Base-by-base conservation (phyloP, 1,140 invertebrate species). In the Apis dorsata region DNA sequence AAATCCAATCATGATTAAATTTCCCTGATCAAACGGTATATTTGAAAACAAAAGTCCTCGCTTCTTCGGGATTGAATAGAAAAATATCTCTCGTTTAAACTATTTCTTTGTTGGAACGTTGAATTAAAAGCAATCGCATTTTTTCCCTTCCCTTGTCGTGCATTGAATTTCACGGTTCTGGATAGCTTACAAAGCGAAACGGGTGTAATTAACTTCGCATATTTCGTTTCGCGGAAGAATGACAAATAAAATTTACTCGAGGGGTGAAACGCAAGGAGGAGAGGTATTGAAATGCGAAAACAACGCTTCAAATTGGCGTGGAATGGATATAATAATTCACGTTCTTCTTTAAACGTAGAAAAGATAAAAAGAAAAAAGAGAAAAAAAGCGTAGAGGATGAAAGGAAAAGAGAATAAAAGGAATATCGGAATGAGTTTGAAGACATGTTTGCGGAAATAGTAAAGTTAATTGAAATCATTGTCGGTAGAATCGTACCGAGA, bases 201-300 rank as follows among this genome's bases (percentile, higher is more conserved):
- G 11, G 15, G 15, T n/a, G 17, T 19, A 51, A 63, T 62, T 24
- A 51, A 59, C 65, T 81, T 76, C 72, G 80, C 80, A 81, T 60
- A 81, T 51, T 81, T 69, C 60, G 80, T 73, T 34, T 44, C 15
- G 24, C 49, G n/a, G 44, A 24, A 55, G 21, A 68, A 44, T 68
- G 73, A 53, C 24, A 81, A 81, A 77, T 53, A 81, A 77, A 76
- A 81, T 68, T 59, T 60, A 24, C 7, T 81, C 28, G 44, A 19
- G 1, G 68, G 24, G 5, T 44, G 59, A 19, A 34, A 60, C 10
- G 7, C 21, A 5, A 15, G 53, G 9, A 15, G 53, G 34, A 53
- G 5, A 57, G 55, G 19, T 19, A 44, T 44, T 19, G 55, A 34
- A 21, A 68, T 5, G 59, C 44, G 21, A 9, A 69, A 69, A 73